Evolutionary conservation across 2,888 invertebrate genomes (phyloP).

Genomic region (Gymnosoma rotundatum): DNA sequence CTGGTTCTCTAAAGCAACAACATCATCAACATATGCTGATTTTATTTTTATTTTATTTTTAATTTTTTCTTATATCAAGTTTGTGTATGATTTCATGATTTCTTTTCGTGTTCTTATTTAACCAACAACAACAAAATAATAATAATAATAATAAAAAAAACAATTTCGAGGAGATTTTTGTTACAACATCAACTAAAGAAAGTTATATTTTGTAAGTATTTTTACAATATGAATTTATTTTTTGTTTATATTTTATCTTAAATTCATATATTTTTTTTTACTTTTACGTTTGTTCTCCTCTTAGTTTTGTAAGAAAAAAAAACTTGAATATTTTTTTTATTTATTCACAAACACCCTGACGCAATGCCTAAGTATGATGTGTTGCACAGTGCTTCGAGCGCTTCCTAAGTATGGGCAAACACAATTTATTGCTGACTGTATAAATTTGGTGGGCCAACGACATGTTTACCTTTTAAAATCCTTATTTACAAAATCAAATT

Average conservation of each 20-base stretch:
- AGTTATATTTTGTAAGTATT: slow-evolving; percentile 58
- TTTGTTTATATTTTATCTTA: slow-evolving; percentile 3
- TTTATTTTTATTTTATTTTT: slow-evolving; percentile 54
- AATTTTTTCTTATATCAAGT: slow-evolving; percentile 36
- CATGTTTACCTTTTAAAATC: too few species aligned
- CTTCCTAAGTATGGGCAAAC: too few species aligned
- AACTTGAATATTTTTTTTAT: neutral
- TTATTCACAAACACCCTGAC: too few species aligned
- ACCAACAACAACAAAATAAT: slow-evolving; percentile 15
- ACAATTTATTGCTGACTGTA: too few species aligned
- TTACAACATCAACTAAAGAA: slow-evolving; percentile 43
- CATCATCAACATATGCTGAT: slow-evolving; percentile 63
- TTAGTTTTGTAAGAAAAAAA: neutral
- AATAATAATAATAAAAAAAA: slow-evolving; percentile 47
- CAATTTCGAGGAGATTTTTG: slow-evolving; percentile 52
- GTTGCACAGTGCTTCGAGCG: too few species aligned
- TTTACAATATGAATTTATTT: neutral
- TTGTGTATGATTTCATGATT: slow-evolving; percentile 56
- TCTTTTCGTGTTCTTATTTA: slow-evolving; percentile 58
- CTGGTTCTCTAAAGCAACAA: slow-evolving; percentile 59
- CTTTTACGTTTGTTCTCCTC: neutral
- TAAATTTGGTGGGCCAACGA: too few species aligned
- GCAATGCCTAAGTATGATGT: too few species aligned
- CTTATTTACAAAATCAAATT: too few species aligned
- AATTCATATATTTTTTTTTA: neutral